Percentiles rank a stretch among this genome's conserved stretches.
These are phyloP conservation scores for Acanthococcus lagerstroemiae DNA, from an alignment of 2,888 invertebrate species.

Conservation along the genomic window DNA sequence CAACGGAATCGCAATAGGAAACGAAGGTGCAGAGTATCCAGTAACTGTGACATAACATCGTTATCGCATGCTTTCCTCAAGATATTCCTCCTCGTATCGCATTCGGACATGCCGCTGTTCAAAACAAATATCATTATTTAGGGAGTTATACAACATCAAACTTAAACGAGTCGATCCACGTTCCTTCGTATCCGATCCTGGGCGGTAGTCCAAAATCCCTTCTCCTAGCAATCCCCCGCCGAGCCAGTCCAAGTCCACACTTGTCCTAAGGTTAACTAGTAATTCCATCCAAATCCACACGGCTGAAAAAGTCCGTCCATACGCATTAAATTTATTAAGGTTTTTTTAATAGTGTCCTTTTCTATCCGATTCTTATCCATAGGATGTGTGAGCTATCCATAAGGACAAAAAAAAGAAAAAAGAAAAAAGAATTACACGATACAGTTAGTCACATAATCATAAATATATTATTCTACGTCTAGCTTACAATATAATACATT, in stretches of 20 bases:
- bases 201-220: conserved; percentile 20
- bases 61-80: no score
- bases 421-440: conserved; percentile 24
- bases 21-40: no score
- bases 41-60: no score
- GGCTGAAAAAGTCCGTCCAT: conserved; percentile 25
- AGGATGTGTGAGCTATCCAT: conserved; percentile 30
- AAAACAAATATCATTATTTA: background rate
- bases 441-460: conserved; percentile 20
- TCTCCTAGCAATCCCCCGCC: conserved; percentile 24
- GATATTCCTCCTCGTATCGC: no score
- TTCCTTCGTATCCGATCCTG: background rate
- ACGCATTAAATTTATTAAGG: conserved; percentile 12
- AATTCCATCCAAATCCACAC: conserved; percentile 24
- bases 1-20: no score
- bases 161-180: background rate
- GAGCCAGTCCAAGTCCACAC: conserved; percentile 20
- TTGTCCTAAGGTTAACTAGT: conserved; percentile 20
- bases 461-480: conserved; percentile 13
- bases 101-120: no score
- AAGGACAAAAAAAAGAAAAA: conserved; percentile 30
- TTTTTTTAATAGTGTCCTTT: conserved; percentile 5
- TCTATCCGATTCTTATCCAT: conserved; percentile 27
- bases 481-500: conserved; percentile 22
- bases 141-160: background rate